A percentile compares a stretch with the other conserved stretches of the same genome.
phyloP scores from a whole-genome alignment of 2,113 vertebrate species.

The Hipposideros armiger region DNA sequence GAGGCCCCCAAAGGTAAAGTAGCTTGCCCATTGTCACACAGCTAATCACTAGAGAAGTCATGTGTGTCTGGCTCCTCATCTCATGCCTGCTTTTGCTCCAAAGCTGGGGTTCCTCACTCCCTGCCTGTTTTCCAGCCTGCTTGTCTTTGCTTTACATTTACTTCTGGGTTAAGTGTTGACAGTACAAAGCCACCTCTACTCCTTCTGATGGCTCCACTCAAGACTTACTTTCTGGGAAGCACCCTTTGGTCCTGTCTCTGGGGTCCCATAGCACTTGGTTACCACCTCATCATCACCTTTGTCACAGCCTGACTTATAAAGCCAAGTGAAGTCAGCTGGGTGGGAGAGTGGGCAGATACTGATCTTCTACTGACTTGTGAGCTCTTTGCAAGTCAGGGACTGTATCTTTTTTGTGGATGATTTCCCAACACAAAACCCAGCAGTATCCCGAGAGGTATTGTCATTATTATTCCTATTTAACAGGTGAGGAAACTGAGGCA shows the following conservation, averaged over 20 bases:
- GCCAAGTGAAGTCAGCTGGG: neutral
- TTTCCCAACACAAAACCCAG: neutral
- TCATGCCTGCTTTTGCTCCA: neutral
- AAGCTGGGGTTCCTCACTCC: neutral
- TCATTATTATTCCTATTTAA: neutral
- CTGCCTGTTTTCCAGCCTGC: neutral
- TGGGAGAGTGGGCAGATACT: neutral
- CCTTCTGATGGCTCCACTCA: neutral
- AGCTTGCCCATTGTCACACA: conserved; percentile 13
- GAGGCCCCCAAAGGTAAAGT: conserved; percentile 50
- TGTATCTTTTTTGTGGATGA: neutral
- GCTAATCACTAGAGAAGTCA: conserved; percentile 21
- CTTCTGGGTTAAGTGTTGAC: neutral
- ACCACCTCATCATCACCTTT: neutral
- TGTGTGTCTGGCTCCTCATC: neutral
- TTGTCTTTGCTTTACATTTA: neutral
- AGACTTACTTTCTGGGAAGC: neutral
- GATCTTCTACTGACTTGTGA: neutral
- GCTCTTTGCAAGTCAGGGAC: neutral
- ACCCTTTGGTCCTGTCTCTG: neutral
- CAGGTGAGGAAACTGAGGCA: neutral
- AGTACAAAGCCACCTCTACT: neutral
- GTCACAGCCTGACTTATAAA: neutral
- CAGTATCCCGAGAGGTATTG: neutral
- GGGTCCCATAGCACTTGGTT: neutral